Base-by-base conservation (phyloP, 2,113 vertebrate species). In the Aegotheles bennettii region DNA sequence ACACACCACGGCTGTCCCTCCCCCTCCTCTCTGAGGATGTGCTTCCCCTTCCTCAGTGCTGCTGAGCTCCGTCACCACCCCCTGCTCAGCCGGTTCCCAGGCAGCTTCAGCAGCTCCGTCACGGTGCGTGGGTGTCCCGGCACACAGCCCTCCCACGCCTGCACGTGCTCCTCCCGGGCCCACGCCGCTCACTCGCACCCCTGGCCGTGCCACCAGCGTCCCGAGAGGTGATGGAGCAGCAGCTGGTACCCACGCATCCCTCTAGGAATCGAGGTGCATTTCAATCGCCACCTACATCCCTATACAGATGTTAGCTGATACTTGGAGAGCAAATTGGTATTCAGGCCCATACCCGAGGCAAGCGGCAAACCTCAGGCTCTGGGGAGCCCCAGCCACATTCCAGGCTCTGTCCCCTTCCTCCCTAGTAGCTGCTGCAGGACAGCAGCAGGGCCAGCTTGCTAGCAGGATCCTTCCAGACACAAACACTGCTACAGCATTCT, bases 191-290 rank as follows among this genome's bases (percentile, higher is more conserved):
- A 6, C 65, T 54, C 3, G 1, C 47, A 33, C 38, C 88, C 56
- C 48, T 6, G 51, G 82, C 76, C 20, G 1, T 11, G 63, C 71
- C 82, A 10, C 2, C 84, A 0, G 48, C 35, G 2, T 21, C 92
- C 94, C 36, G 2, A 25, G 90, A 24, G 70, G 84, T 1, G n/a
- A 57, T 13, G 18, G 70, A 64, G 85, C 84, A 11, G 89, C 88
- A 85, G 92, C 85, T 92, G 94, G 85, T 83, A 47, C 94, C 91
- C 94, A 91, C 91, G 1, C 95, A 28, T 1, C 80, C 89, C 94
- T 36, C 74, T 4, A 13, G 87, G 77, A 84, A 17, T 2, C 9
- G 48, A 73, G 95, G 91, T 68, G 91, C 65, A 0, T 79, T 78
- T 69, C 91, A 17, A 13, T 25, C 16, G 13, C 93, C 89, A 79